Conservation (phyloP, 1,140 invertebrate species). For the Halictus rubicundus region DNA sequence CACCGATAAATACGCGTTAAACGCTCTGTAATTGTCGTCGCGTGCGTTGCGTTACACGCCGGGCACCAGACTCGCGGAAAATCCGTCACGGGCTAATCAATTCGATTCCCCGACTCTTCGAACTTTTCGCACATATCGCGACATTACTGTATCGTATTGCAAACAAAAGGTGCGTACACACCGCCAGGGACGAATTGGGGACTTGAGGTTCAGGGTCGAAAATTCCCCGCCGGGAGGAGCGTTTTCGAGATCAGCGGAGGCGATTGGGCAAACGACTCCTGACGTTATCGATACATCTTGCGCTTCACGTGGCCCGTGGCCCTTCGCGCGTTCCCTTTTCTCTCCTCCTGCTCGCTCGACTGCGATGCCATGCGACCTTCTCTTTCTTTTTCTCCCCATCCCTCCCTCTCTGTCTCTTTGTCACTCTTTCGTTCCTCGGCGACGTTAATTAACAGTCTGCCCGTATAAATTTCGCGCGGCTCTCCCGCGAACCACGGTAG, state of each 20-base stretch:
- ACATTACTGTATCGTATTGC: too few species aligned
- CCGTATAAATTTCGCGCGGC: slow-evolving; percentile 42
- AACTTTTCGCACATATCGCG: too few species aligned
- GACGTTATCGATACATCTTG: slow-evolving; percentile 16
- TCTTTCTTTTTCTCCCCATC: neutral
- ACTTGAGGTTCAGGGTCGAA: too few species aligned
- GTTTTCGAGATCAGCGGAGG: slow-evolving; percentile 2
- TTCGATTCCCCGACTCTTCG: too few species aligned
- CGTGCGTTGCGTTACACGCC: slow-evolving; percentile 11
- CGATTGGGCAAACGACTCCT: neutral
- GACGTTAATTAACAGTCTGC: slow-evolving; percentile 46
- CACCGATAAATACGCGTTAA: slow-evolving; percentile 44
- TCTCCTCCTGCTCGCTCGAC: slow-evolving; percentile 8
- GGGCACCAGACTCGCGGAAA: neutral
- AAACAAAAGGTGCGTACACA: too few species aligned
- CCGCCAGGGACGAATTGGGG: too few species aligned
- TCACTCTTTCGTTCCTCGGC: neutral
- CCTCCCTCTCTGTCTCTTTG: too few species aligned
- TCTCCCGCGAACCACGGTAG: neutral
- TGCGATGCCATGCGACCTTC: neutral
- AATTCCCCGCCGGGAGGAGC: neutral
- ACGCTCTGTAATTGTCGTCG: slow-evolving; percentile 32
- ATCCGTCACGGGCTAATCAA: neutral
- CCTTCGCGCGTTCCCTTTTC: neutral
- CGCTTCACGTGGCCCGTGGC: neutral